phyloP scores from a whole-genome alignment of 2,113 vertebrate species.

The Diadophis punctatus region DNA sequence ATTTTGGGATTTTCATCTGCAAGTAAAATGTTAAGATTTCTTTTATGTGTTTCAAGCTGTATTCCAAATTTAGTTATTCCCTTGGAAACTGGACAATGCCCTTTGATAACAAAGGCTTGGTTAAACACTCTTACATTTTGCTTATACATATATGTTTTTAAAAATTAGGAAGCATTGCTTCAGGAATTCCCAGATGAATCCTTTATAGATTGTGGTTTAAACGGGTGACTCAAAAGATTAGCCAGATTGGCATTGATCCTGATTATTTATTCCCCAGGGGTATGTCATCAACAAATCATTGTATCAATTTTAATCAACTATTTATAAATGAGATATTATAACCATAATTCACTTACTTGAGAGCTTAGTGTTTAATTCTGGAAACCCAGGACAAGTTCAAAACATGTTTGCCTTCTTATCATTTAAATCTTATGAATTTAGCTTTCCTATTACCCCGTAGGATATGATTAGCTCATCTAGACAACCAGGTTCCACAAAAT shows the following conservation, averaged over 20 bases:
- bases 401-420: neutral
- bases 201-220: neutral
- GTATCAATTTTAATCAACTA: neutral
- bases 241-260: neutral
- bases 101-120: neutral
- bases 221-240: neutral
- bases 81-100: neutral
- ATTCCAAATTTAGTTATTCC: neutral
- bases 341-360: neutral
- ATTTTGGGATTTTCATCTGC: neutral
- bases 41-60: neutral
- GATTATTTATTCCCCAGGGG: neutral
- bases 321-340: neutral
- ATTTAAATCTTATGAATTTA: neutral
- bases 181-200: neutral
- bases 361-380: neutral
- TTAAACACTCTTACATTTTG: neutral
- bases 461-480: neutral
- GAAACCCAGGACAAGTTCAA: neutral
- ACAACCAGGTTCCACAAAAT: neutral
- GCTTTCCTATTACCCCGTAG: neutral
- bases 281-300: neutral
- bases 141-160: neutral
- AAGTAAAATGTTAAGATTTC: neutral
- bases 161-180: neutral